These are phyloP conservation scores for Latrodectus elegans DNA, from an alignment of 2,888 invertebrate species.

Conservation along the genomic window DNA sequence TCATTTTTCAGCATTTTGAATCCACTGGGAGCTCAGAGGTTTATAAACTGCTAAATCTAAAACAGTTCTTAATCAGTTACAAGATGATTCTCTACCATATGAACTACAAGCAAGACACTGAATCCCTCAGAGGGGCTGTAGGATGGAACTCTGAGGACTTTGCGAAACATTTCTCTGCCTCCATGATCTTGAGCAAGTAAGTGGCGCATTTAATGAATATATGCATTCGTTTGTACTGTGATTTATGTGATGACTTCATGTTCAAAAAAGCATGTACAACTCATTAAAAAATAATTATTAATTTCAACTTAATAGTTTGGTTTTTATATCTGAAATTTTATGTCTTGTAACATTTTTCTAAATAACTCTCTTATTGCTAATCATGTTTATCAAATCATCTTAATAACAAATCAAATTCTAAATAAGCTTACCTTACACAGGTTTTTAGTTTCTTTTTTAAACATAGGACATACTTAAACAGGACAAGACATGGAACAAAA, in stretches of 20 bases:
- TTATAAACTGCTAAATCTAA: constrained; percentile 80
- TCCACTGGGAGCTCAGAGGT: constrained; percentile 77
- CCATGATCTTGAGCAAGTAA: constrained; percentile 58
- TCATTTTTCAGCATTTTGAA: constrained; percentile 31
- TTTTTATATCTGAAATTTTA: no score
- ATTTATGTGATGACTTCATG: neutral
- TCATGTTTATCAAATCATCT: no score
- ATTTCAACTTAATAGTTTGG: neutral
- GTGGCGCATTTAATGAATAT: neutral
- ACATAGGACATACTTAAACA: no score
- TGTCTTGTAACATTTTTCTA: no score
- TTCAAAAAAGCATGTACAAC: neutral
- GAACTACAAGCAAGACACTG: constrained; percentile 28
- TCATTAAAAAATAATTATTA: neutral
- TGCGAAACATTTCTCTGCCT: constrained; percentile 44
- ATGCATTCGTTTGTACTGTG: no score
- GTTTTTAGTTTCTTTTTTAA: no score
- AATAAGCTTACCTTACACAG: no score
- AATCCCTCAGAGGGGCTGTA: neutral
- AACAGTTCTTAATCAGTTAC: constrained; percentile 81
- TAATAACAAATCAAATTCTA: no score
- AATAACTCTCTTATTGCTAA: no score
- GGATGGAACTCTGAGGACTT: neutral
- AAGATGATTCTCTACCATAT: constrained; percentile 63
- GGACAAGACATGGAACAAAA: no score